Conservation (phyloP, 2,888 invertebrate species). For the Phanerotoma sp. region DNA sequence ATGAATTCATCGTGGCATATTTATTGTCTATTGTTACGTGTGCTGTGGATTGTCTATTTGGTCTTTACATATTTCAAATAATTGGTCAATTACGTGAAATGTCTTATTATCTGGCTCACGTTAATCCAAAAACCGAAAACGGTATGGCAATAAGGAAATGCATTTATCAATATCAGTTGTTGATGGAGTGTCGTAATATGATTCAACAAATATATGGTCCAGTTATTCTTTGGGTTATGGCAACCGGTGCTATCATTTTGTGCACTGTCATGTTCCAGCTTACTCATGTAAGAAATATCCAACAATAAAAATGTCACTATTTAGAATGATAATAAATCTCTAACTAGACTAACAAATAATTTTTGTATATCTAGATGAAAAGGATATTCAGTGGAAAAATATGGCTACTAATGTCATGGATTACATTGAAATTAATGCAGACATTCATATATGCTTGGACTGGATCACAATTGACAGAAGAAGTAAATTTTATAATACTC, state of each 20-base stretch:
- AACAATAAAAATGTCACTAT: no score
- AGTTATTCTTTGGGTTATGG: constrained; percentile 14
- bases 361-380: neutral
- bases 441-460: constrained; percentile 21
- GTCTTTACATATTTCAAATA: constrained; percentile 39
- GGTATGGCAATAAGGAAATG: neutral
- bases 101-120: constrained; percentile 21
- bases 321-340: no score
- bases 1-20: no score
- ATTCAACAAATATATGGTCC: constrained; percentile 20
- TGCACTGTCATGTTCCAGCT: neutral
- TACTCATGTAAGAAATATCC: neutral
- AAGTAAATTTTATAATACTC: no score
- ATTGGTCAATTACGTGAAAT: constrained; percentile 35
- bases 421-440: constrained; percentile 22
- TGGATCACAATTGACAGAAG: constrained; percentile 14
- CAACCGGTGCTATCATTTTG: constrained; percentile 6
- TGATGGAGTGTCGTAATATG: constrained; percentile 3
- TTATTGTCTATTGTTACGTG: constrained; percentile 22
- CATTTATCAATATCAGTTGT: neutral
- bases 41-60: constrained; percentile 37
- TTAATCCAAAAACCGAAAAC: neutral
- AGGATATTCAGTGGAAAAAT: neutral
- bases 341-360: no score
- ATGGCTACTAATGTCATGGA: neutral